phyloP scores from a whole-genome alignment of 2,888 invertebrate genomes.

The Polietes domitor region DNA sequence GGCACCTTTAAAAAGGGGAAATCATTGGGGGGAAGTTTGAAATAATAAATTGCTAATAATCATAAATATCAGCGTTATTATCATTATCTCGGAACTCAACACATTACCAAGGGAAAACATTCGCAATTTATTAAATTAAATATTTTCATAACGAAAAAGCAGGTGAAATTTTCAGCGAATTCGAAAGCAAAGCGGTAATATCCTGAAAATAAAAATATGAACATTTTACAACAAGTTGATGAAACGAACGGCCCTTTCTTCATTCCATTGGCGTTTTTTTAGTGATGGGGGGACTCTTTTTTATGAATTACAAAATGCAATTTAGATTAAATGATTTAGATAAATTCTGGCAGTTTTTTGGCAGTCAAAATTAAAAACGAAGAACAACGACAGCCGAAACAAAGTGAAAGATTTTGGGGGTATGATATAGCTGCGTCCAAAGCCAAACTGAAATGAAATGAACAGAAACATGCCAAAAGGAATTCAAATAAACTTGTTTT shows the following conservation, averaged over 20 bases:
- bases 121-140: not conserved
- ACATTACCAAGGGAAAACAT: too few species aligned
- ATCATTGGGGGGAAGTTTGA: too few species aligned
- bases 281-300: slow-evolving; percentile 31
- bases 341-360: slow-evolving; percentile 64
- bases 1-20: too few species aligned
- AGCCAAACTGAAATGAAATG: not conserved
- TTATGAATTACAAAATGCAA: slow-evolving; percentile 65
- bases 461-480: slow-evolving; percentile 44
- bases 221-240: slow-evolving; percentile 36
- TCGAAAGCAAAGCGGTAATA: slow-evolving; percentile 39
- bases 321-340: slow-evolving; percentile 67
- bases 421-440: slow-evolving; percentile 48
- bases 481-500: slow-evolving; percentile 66
- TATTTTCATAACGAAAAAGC: slow-evolving; percentile 52
- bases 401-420: slow-evolving; percentile 59
- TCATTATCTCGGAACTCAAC: too few species aligned
- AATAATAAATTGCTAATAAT: too few species aligned
- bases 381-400: slow-evolving; percentile 37
- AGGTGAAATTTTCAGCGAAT: slow-evolving; percentile 56
- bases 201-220: not conserved
- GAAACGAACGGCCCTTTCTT: slow-evolving; percentile 57
- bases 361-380: slow-evolving; percentile 38
- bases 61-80: too few species aligned
- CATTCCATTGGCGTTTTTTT: not conserved